Base-by-base conservation (phyloP, 23 tunicate species). In the Trididemnum miniatum region DNA sequence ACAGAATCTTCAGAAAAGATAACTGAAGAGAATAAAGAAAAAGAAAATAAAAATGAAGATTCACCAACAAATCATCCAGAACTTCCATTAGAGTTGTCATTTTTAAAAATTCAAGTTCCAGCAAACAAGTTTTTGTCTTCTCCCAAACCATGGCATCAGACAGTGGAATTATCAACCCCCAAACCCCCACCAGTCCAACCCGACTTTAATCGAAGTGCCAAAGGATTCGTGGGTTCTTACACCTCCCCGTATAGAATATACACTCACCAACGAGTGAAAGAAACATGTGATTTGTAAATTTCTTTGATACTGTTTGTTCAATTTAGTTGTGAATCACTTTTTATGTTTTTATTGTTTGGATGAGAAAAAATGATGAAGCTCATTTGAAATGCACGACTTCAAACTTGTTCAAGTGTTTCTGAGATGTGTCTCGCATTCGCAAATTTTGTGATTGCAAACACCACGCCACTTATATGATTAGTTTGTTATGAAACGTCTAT, bases 81-180 rank as follows among this genome's bases (percentile, higher is more conserved):
- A 80, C n/a, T 65, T 3, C 57, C 84, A 20, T 22, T 4, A 2
- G 57, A 80, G 34, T 63, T 37, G 31, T 37, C 79, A 37, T 73
- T 39, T 73, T 73, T 73, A 28, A 39, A 73, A 37, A 39, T 37
- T 39, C 18, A n/a, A 2, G 59, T 39, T 37, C 31, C 79, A 9
- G 20, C 28, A 3, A 9, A 38, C 5, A 40, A 73, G 25, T 73
- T 20, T 39, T 73, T 73, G 57, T 3, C 59, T 4, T 34, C 44
- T 32, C 87, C 87, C 3, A 73, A 60, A 74, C 87, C 87, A 34
- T 84, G 87, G 87, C 71, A 40, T 27, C 31, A 27, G 20, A 71
- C 69, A 26, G 51, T 37, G n/a, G 29, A 60, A 35, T 7, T 9
- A 4, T 31, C 75, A 3, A 0, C 63, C 26, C 80, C 62, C 0